Evolutionary conservation across 2,888 invertebrate species (phyloP).

Genomic region (Stegophylla sp.): DNA sequence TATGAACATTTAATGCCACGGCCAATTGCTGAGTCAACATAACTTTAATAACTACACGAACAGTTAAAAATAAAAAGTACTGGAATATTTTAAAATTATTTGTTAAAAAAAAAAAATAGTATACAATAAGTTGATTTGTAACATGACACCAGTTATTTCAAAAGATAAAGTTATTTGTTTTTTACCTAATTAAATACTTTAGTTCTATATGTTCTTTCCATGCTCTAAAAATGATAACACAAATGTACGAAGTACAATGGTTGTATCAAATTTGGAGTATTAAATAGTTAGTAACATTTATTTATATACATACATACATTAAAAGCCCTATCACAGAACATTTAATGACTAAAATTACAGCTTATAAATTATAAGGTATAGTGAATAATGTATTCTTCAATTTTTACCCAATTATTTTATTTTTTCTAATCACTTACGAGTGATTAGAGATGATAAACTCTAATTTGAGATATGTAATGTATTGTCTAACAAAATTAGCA

Average conservation of each 20-base stretch:
- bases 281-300: too few species aligned
- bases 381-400: neutral
- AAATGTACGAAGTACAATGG: neutral
- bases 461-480: neutral
- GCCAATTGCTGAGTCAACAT: constrained; percentile 37
- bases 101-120: constrained; percentile 43
- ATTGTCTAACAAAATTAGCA: neutral
- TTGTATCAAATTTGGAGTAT: too few species aligned
- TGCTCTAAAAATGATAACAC: neutral
- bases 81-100: constrained; percentile 11
- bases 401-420: neutral
- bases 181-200: constrained; percentile 17
- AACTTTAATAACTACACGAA: neutral
- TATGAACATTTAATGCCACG: constrained; percentile 59
- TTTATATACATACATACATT: too few species aligned
- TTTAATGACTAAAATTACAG: neutral
- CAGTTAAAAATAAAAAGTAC: neutral
- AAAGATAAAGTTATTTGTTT: constrained; percentile 7
- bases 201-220: constrained; percentile 5
- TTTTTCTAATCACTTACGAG: too few species aligned
- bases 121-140: constrained; percentile 40
- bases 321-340: neutral
- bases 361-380: neutral
- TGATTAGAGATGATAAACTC: neutral
- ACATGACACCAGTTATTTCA: constrained; percentile 20